phyloP scores from a whole-genome alignment of 2,888 invertebrate genomes.

The Lottia gigantea region DNA sequence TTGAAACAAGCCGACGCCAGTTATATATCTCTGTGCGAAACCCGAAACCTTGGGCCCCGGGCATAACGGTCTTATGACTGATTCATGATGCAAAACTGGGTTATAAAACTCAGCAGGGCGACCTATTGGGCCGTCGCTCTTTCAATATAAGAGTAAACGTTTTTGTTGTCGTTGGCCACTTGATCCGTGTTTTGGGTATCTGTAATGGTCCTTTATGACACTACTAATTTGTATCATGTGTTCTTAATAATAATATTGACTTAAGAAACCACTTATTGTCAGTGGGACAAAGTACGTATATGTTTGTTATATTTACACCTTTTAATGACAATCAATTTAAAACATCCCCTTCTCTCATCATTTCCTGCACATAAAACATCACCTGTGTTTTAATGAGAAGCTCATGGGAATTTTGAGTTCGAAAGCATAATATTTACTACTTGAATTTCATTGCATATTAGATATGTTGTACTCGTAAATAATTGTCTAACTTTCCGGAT shows the following conservation, averaged over 20 bases:
- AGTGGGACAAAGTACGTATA: not conserved
- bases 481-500: too few species aligned
- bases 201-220: constrained; percentile 11
- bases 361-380: too few species aligned
- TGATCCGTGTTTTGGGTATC: constrained; percentile 5
- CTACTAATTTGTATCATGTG: constrained; percentile 11
- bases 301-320: constrained; percentile 5
- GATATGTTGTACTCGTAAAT: too few species aligned
- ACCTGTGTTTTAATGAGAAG: too few species aligned
- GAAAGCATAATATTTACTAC: too few species aligned
- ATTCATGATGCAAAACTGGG: not conserved
- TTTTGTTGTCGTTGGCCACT: constrained; percentile 7
- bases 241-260: constrained; percentile 11
- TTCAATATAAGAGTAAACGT: constrained; percentile 6
- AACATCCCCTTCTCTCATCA: too few species aligned
- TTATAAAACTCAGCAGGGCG: constrained; percentile 11
- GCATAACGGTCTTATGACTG: not conserved
- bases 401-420: too few species aligned
- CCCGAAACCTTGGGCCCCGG: not conserved
- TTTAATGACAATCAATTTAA: not conserved
- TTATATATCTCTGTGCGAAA: too few species aligned
- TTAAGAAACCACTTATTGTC: not conserved
- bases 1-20: not conserved
- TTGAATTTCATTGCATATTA: too few species aligned
- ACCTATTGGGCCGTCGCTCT: not conserved